These are phyloP conservation scores for Anthophora plumipes DNA, from an alignment of 2,888 invertebrate species.

Conservation along the genomic window DNA sequence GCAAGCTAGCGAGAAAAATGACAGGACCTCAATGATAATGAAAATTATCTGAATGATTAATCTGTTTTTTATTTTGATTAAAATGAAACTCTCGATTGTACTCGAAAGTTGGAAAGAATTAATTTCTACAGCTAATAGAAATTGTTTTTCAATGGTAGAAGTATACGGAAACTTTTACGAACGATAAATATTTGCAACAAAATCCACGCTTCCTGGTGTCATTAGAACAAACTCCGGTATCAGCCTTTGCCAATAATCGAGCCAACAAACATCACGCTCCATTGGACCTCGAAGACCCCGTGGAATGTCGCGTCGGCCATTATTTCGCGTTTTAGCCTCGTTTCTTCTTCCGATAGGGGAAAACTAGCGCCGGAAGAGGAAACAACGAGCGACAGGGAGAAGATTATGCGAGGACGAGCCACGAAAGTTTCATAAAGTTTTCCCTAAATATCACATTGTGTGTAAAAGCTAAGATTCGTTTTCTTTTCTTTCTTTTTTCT, in stretches of 20 bases:
- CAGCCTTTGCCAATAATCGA: not conserved
- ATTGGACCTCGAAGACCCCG: not conserved
- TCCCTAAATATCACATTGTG: not conserved
- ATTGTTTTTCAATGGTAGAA: no score
- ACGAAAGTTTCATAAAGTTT: conserved; percentile 64
- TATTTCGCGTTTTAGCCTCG: conserved; percentile 51
- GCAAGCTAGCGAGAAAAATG: no score
- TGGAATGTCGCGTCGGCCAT: conserved; percentile 25
- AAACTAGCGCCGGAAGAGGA: conserved; percentile 20
- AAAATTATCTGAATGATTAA: no score
- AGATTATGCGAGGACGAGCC: conserved; percentile 42
- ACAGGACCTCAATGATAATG: no score
- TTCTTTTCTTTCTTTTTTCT: no score
- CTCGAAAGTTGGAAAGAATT: no score
- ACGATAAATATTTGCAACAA: no score
- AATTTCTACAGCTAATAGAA: no score
- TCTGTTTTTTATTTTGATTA: no score
- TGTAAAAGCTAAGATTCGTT: not conserved
- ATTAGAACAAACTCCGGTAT: not conserved
- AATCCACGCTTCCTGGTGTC: not conserved
- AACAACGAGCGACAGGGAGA: conserved; percentile 32
- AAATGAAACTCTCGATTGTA: no score
- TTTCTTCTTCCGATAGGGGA: conserved; percentile 25
- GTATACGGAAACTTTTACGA: no score
- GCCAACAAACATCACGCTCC: not conserved